A percentile compares a stretch with the other conserved stretches of the same genome.
Evolutionary conservation across 2,888 invertebrate genomes (phyloP).

Genomic region (Cheilosia pagana): DNA sequence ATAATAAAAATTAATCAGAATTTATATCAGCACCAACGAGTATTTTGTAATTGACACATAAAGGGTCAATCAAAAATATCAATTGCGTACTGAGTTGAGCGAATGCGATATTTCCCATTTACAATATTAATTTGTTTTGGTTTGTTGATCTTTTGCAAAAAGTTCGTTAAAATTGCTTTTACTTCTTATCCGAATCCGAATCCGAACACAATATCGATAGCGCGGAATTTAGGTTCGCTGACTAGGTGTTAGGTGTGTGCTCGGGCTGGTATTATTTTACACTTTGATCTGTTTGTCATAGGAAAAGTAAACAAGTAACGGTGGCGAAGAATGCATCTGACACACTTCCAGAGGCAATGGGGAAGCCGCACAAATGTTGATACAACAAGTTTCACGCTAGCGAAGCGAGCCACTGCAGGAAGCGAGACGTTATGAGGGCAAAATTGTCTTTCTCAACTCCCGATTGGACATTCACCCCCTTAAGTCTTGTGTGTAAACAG

Average conservation of each 20-base stretch:
- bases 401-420: slow-evolving; percentile 30
- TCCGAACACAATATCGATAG: neutral
- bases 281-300: slow-evolving; percentile 29
- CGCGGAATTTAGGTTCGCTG: neutral
- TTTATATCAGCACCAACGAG: slow-evolving; percentile 59
- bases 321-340: slow-evolving; percentile 41
- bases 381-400: slow-evolving; percentile 49
- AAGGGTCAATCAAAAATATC: slow-evolving; percentile 69
- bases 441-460: slow-evolving; percentile 33
- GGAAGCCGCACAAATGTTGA: slow-evolving; percentile 59
- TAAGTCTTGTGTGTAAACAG: slow-evolving; percentile 8
- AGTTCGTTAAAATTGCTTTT: neutral
- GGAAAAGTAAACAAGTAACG: slow-evolving; percentile 4
- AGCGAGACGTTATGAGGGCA: slow-evolving; percentile 50
- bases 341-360: slow-evolving; percentile 38
- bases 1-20: slow-evolving; percentile 60
- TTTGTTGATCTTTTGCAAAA: slow-evolving; percentile 7
- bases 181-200: no score
- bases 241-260: slow-evolving; percentile 7
- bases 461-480: slow-evolving; percentile 36
- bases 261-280: slow-evolving; percentile 34
- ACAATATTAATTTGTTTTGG: slow-evolving; percentile 23
- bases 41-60: slow-evolving; percentile 67
- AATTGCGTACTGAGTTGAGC: slow-evolving; percentile 42
- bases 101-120: slow-evolving; percentile 28